Evolutionary conservation across 1,140 invertebrate species (phyloP).

Genomic region (Saccostrea cuccullata): DNA sequence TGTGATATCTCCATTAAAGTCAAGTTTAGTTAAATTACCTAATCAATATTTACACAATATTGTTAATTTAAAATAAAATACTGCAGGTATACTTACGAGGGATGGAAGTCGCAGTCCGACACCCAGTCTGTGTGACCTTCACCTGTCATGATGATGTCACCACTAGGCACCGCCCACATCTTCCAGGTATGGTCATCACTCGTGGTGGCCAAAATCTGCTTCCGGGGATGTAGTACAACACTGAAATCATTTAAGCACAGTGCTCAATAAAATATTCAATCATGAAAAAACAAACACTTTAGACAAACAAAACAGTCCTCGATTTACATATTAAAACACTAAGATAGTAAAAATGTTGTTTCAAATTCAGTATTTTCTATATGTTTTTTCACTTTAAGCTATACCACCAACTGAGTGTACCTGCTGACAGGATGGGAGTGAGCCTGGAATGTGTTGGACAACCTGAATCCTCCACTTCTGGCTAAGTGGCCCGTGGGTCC

Average conservation of each 20-base stretch:
- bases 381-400: neutral
- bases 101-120: conserved; percentile 78
- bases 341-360: neutral
- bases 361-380: neutral
- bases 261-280: neutral
- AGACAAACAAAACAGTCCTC: no score
- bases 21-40: no score
- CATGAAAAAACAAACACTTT: neutral
- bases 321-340: no score
- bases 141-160: conserved; percentile 78
- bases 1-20: no score
- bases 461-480: conserved; percentile 74
- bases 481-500: conserved; percentile 71
- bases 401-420: conserved; percentile 57
- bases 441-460: conserved; percentile 75
- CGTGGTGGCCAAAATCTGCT: conserved; percentile 77
- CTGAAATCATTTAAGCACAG: conserved; percentile 60
- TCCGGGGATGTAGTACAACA: conserved; percentile 76
- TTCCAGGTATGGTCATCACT: conserved; percentile 80
- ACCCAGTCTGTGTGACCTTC: conserved; percentile 80
- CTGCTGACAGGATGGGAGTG: conserved; percentile 77
- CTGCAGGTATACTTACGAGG: conserved; percentile 68
- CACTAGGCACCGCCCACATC: conserved; percentile 77
- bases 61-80: neutral
- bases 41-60: neutral